Base-by-base conservation (phyloP, 2,797 vertebrate genomes). In the Hybognathus amarus region DNA sequence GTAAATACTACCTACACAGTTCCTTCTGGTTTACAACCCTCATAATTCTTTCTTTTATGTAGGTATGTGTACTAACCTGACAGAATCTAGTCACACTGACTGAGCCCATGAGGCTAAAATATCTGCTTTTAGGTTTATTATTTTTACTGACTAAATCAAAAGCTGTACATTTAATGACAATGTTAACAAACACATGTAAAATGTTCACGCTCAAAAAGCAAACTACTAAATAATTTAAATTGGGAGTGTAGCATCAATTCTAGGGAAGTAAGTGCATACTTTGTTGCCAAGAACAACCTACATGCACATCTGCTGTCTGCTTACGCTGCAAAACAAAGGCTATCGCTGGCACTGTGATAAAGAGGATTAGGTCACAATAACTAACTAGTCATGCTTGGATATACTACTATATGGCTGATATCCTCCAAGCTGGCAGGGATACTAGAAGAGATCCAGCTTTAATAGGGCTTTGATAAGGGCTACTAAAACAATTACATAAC, bases 1-100 rank as follows among this genome's bases (percentile, higher is more conserved):
- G 80, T 82, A 84, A 82, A 87, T 77, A 69, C 42, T 22, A 33
- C 56, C 78, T 70, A 50, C 74, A 78, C 73, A 73, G 78, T 63
- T 56, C 66, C 50, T 38, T 56, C 42, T 45, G 64, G 63, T 83
- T 80, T 75, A 59, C 73, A 78, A 52, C 45, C 77, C 40, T 63
- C 76, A 70, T 86, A 74, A 82, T 47, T 84, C 67, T 52, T 40
- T 84, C 73, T 52, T 40, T 52, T 52, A 61, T 64, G 66, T 80
- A 5, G 52, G 54, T 56, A 45, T 54, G 54, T 77, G 56, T 84
- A 71, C 82, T 83, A 30, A 75, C 66, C 56, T 73, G 47, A 33
- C 36, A 78, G 56, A 81, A 59, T 84, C 36, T 56, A 40, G n/a
- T 76, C 17, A 67, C 27, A 67, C 52, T 61, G 24, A 47, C 52